Conservation (phyloP, 1,140 invertebrate species). For the Caenorhabditis inopinata region DNA sequence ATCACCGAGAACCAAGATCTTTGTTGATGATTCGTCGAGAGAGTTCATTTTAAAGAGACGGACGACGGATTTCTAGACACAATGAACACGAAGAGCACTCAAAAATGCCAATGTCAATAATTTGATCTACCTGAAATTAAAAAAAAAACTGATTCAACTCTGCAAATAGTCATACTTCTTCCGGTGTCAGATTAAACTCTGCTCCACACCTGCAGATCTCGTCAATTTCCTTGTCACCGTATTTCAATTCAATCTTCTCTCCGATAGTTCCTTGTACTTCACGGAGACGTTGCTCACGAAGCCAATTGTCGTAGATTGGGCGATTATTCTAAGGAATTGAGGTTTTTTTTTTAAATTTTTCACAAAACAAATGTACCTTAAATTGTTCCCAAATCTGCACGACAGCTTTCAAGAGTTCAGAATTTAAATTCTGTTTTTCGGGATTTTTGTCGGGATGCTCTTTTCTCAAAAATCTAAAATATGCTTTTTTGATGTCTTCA, state of each 20-base stretch:
- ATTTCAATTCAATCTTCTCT: conserved; percentile 34
- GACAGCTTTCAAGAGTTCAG: not conserved
- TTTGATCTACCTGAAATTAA: conserved; percentile 38
- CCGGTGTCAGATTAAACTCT: conserved; percentile 32
- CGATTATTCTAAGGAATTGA: not conserved
- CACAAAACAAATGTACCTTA: conserved; percentile 7
- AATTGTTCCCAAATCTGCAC: not conserved
- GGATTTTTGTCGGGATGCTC: conserved; percentile 45
- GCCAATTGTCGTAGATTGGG: conserved; percentile 42
- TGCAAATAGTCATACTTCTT: conserved; percentile 42
- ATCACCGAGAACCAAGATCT: conserved; percentile 51
- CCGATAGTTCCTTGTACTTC: conserved; percentile 36
- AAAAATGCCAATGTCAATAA: conserved; percentile 45
- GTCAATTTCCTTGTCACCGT: conserved; percentile 3
- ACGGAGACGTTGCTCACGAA: conserved; percentile 45
- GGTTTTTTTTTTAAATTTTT: not conserved
- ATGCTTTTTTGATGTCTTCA: conserved; percentile 47
- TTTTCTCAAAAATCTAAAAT: conserved; percentile 42
- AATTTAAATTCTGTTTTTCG: not conserved
- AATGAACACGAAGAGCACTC: conserved; percentile 47
- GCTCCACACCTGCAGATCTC: conserved; percentile 46
- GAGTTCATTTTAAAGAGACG: not conserved
- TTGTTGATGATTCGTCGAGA: conserved; percentile 38
- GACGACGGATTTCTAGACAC: conserved; percentile 38
- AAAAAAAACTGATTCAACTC: no score